Conservation (phyloP, 2,113 vertebrate genomes). For the Spheniscus mendiculus region DNA sequence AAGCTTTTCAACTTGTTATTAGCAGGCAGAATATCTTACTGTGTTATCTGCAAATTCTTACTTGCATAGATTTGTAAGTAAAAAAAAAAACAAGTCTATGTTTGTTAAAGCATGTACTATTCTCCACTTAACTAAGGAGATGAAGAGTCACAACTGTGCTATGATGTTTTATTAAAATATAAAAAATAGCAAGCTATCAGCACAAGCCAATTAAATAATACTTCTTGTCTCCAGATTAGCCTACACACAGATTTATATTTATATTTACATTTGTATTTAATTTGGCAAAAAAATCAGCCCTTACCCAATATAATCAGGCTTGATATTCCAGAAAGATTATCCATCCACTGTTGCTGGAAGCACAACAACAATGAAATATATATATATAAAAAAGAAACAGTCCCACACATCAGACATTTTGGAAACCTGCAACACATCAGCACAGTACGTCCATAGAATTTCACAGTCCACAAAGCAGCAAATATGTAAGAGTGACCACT, state of each 20-base stretch:
- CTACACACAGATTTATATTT: neutral
- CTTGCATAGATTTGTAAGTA: neutral
- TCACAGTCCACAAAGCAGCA: neutral
- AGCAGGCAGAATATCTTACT: neutral
- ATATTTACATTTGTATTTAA: neutral
- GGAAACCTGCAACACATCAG: neutral
- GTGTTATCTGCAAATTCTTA: neutral
- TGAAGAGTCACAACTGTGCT: conserved; percentile 3
- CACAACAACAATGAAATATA: neutral
- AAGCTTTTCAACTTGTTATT: neutral
- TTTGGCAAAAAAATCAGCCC: neutral
- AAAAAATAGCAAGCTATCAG: neutral
- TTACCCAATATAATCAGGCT: neutral
- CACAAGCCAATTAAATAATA: conserved; percentile 28
- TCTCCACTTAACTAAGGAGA: conserved; percentile 19
- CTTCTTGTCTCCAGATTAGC: neutral
- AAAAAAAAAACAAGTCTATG: neutral
- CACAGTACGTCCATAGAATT: neutral
- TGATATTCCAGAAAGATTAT: neutral
- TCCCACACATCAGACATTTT: neutral
- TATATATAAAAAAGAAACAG: neutral
- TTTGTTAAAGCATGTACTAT: conserved; percentile 4
- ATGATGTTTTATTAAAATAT: conserved; percentile 40
- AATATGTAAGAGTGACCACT: neutral
- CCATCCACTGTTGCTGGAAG: neutral